Evolutionary conservation across 1,140 invertebrate genomes (phyloP).

Genomic region (Coptotermes formosanus): DNA sequence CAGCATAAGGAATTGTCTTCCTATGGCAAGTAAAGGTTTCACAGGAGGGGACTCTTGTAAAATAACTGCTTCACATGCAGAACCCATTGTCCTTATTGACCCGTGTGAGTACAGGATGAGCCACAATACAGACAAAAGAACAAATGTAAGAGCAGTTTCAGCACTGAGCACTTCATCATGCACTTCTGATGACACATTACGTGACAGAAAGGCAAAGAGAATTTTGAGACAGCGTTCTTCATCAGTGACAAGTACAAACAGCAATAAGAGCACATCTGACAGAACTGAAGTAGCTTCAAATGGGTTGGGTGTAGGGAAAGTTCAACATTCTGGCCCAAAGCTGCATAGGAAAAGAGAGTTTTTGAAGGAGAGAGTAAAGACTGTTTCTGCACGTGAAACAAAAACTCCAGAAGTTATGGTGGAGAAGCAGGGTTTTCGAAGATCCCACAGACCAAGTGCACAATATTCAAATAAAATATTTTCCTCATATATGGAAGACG

Average conservation of each 20-base stretch:
- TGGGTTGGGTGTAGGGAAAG: background rate
- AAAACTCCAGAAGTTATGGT: background rate
- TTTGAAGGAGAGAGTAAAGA: background rate
- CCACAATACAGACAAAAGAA: background rate
- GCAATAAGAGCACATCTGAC: conserved; percentile 34
- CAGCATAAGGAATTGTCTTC: background rate
- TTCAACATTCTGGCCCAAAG: background rate
- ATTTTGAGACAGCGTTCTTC: background rate
- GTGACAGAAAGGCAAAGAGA: background rate
- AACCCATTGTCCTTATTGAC: background rate
- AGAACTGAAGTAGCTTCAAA: conserved; percentile 23
- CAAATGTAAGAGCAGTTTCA: background rate
- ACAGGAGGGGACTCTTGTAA: background rate
- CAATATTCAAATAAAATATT: background rate
- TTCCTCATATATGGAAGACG: background rate
- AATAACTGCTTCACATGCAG: background rate
- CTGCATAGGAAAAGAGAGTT: background rate
- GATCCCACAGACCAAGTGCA: background rate
- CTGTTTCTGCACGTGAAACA: background rate
- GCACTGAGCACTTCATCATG: background rate
- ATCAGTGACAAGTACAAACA: conserved; percentile 20
- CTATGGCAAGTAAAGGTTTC: background rate
- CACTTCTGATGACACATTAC: background rate
- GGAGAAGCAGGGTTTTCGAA: background rate
- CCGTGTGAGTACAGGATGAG: background rate